phyloP scores from a whole-genome alignment of 1,140 invertebrate genomes.

The Pseudomyrmex pallidus region DNA sequence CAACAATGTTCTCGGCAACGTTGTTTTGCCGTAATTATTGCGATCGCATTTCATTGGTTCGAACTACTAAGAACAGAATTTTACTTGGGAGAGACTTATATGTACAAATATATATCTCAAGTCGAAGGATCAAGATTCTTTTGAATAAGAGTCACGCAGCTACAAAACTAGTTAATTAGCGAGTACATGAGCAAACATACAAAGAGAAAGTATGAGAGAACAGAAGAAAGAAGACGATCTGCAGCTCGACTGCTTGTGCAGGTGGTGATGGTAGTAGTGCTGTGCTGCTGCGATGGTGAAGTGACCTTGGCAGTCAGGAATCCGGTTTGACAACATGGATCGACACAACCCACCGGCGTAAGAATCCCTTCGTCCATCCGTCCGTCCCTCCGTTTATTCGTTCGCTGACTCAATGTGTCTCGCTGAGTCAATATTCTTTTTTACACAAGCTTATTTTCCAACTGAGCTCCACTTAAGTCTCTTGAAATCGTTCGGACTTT shows the following conservation, averaged over 20 bases:
- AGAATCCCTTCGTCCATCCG: constrained; percentile 57
- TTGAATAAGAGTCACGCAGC: neutral
- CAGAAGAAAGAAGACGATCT: constrained; percentile 29
- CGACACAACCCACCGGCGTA: constrained; percentile 75
- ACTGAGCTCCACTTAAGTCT: too few species aligned
- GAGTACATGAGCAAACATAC: neutral
- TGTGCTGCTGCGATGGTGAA: constrained; percentile 58
- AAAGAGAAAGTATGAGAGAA: constrained; percentile 16
- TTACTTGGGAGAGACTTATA: neutral
- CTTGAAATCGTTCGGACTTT: neutral
- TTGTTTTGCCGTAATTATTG: neutral
- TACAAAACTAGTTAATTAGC: constrained; percentile 27
- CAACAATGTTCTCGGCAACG: neutral
- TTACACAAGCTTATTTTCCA: neutral
- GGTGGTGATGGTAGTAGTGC: constrained; percentile 51
- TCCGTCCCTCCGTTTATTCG: constrained; percentile 35
- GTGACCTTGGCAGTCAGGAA: constrained; percentile 81
- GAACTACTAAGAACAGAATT: neutral
- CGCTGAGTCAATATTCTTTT: constrained; percentile 11
- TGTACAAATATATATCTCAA: neutral
- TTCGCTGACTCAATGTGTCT: neutral
- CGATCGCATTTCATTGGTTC: neutral
- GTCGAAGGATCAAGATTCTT: neutral
- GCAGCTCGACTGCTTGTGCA: constrained; percentile 38
- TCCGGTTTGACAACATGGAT: constrained; percentile 79